Percentiles rank a stretch among this genome's conserved stretches.
Evolutionary conservation across 1,140 invertebrate genomes (phyloP).

Genomic region (Scaptomyza montana): DNA sequence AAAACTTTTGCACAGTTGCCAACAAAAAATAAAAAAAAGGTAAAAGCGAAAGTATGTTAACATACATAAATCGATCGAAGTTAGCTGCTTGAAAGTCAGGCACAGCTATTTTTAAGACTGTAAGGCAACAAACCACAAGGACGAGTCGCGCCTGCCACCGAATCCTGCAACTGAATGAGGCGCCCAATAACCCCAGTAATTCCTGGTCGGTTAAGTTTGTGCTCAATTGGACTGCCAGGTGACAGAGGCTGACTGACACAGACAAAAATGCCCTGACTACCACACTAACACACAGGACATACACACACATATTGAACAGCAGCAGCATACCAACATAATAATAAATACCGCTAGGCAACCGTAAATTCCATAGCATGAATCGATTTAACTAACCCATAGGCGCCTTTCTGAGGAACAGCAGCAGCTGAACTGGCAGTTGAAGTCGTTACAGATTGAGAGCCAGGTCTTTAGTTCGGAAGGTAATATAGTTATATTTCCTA

Average conservation of each 20-base stretch:
- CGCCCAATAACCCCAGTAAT: constrained; percentile 3
- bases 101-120: constrained; percentile 72
- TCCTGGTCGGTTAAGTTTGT: constrained; percentile 47
- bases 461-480: constrained; percentile 53
- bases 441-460: constrained; percentile 53
- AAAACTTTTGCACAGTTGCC: constrained; percentile 12
- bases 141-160: constrained; percentile 47
- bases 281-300: constrained; percentile 14
- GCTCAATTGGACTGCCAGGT: constrained; percentile 69
- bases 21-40: constrained; percentile 28
- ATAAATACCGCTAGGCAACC: constrained; percentile 81
- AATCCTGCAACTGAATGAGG: constrained; percentile 18
- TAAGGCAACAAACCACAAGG: constrained; percentile 48
- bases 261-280: constrained; percentile 29
- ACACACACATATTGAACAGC: neutral
- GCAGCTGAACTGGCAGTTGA: constrained; percentile 37
- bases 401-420: constrained; percentile 17
- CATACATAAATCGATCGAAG: constrained; percentile 75
- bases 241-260: constrained; percentile 43
- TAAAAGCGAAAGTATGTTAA: constrained; percentile 78
- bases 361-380: constrained; percentile 80
- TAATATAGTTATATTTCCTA: constrained; percentile 4
- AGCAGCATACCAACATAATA: constrained; percentile 59
- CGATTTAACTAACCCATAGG: constrained; percentile 70
- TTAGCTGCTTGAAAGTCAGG: constrained; percentile 43